Base-by-base conservation (phyloP, 2,113 vertebrate genomes). In the Salvelinus alpinus region DNA sequence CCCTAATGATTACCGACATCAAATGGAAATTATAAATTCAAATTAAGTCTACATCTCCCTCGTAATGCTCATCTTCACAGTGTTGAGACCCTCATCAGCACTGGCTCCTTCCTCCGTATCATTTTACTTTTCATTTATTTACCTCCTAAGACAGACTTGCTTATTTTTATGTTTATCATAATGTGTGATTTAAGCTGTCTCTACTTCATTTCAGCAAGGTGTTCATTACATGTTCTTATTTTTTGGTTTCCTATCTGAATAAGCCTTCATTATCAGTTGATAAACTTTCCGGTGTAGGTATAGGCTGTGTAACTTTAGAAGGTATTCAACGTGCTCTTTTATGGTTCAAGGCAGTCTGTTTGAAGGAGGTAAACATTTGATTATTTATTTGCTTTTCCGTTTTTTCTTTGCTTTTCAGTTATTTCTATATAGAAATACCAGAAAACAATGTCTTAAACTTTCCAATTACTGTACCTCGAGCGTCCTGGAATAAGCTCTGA, bases 1-100 rank as follows among this genome's bases (percentile, higher is more conserved):
- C 95, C 93, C 90, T 96, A 96, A 97, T 98, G 95, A 97, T 97
- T 96, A 95, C 95, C 91, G 92, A 96, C 95, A 98, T 97, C 96
- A 96, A 95, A 96, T 96, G 94, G 91, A 95, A 96, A 96, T 95
- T 94, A 96, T 93, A 96, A 96, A 97, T 95, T 94, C 90, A 96
- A 97, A 96, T 96, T 85, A 91, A 94, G 93, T 93, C 91, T 94
- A 93, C 94, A 94, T 94, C 93, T 94, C 91, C 85, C 78, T 91
- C 88, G 89, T 93, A 94, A 94, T 91, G 92, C 91, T 90, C 93
- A 89, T 94, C 92, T 94, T 89, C 85, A 90, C 62, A 81, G 82
- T 24, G 73, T 74, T 77, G 85, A 89, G 84, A 72, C 81, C 51
- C 82, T 91, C 78, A 89, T 85, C 86, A 88, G 85, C 13, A 64